Conservation (phyloP, 2,113 vertebrate genomes). For the Catagonus wagneri region DNA sequence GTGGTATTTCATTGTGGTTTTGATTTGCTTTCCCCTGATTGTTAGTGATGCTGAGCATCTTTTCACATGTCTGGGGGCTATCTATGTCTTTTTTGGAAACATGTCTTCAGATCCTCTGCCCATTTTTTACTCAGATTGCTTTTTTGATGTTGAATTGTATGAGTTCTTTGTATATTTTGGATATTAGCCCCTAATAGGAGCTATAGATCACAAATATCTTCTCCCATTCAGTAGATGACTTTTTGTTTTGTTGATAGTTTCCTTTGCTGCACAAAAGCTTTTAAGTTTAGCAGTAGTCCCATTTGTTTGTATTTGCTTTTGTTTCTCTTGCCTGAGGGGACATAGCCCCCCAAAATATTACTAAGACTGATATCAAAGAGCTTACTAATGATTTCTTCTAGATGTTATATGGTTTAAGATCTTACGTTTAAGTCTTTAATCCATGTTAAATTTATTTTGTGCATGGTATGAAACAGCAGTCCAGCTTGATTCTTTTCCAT, state of each 20-base stretch:
- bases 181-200: neutral
- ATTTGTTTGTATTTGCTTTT: neutral
- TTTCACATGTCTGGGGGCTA: neutral
- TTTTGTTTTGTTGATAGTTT: neutral
- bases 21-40: neutral
- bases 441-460: neutral
- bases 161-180: neutral
- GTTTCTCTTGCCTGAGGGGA: neutral
- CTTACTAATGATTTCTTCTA: neutral
- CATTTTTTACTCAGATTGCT: neutral
- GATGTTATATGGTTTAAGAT: neutral
- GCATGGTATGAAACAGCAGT: neutral
- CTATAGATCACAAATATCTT: neutral
- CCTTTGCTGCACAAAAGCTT: neutral
- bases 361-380: neutral
- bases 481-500: neutral
- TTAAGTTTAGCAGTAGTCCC: neutral
- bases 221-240: neutral
- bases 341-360: neutral
- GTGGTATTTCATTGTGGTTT: neutral
- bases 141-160: neutral
- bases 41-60: neutral
- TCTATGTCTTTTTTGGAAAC: neutral
- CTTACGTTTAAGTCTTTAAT: neutral
- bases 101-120: neutral